A percentile compares a stretch with the other conserved stretches of the same genome.
phyloP scores from a whole-genome alignment of 1,140 invertebrate species.

The Drosophila equinoxialis region DNA sequence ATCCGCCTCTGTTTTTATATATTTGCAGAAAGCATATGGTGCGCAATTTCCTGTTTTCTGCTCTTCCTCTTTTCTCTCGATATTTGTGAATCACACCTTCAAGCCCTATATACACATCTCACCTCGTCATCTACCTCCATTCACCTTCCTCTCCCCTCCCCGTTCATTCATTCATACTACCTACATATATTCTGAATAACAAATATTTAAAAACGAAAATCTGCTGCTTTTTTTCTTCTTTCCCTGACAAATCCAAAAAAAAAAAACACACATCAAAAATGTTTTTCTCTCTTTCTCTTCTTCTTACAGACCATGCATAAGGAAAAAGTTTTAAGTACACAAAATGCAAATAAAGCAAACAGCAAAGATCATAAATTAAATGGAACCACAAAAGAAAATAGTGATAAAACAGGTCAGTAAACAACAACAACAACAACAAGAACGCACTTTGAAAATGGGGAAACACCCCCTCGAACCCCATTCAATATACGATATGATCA shows the following conservation, averaged over 20 bases:
- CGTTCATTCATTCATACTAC: neutral
- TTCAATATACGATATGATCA: conserved; percentile 10
- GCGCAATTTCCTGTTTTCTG: conserved; percentile 9
- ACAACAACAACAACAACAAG: conserved; percentile 8
- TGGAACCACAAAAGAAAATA: conserved; percentile 71
- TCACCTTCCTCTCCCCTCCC: neutral
- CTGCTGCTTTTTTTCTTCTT: neutral
- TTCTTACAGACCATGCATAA: conserved; percentile 71
- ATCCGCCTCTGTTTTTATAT: neutral
- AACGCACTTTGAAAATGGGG: neutral
- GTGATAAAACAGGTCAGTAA: conserved; percentile 76
- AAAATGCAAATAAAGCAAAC: conserved; percentile 66
- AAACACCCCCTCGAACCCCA: neutral
- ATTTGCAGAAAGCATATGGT: conserved; percentile 9
- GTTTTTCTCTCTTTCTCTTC: conserved; percentile 42
- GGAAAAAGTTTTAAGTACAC: conserved; percentile 67
- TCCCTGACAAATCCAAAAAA: conserved; percentile 19
- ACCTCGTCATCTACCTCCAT: neutral
- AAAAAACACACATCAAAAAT: conserved; percentile 24
- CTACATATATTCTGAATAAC: neutral
- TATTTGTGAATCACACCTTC: conserved; percentile 22
- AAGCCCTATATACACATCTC: neutral
- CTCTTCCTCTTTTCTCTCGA: neutral
- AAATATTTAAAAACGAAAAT: conserved; percentile 14
- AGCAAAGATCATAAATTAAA: conserved; percentile 69